A percentile compares a stretch with the other conserved stretches of the same genome.
phyloP scores from a whole-genome alignment of 2,797 vertebrate genomes.

The Trachurus trachurus region DNA sequence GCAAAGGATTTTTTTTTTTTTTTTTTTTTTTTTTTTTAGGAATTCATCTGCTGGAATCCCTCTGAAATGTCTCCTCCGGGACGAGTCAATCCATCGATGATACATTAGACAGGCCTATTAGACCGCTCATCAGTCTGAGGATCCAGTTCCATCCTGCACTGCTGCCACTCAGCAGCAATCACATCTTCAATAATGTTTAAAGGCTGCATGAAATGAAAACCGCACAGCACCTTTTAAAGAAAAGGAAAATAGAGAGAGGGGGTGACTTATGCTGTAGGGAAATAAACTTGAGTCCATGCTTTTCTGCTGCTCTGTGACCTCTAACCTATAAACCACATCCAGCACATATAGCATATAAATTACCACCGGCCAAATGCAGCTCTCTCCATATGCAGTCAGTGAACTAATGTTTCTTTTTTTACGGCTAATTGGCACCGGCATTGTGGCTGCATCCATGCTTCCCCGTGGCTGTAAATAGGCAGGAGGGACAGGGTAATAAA shows the following conservation, averaged over 20 bases:
- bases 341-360: slow-evolving; percentile 20
- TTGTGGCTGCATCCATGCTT: slow-evolving; percentile 40
- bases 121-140: slow-evolving; percentile 73
- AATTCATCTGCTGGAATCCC: slow-evolving; percentile 77
- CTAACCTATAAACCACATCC: slow-evolving; percentile 8
- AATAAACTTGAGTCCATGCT: slow-evolving; percentile 7
- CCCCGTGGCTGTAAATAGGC: slow-evolving; percentile 42
- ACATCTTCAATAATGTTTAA: slow-evolving; percentile 67
- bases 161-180: slow-evolving; percentile 73
- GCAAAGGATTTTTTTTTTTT: slow-evolving; percentile 1
- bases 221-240: slow-evolving; percentile 50
- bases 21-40: background rate
- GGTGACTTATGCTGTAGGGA: background rate
- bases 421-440: slow-evolving; percentile 45
- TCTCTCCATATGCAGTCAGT: slow-evolving; percentile 17
- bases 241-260: background rate
- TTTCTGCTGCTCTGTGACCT: slow-evolving; percentile 9
- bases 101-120: slow-evolving; percentile 78
- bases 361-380: background rate
- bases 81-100: slow-evolving; percentile 76
- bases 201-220: slow-evolving; percentile 69
- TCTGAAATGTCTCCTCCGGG: slow-evolving; percentile 73
- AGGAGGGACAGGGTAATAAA: slow-evolving; percentile 43
- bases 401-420: slow-evolving; percentile 44
- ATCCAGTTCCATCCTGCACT: slow-evolving; percentile 70